These are phyloP conservation scores for Ondatra zibethicus DNA, from an alignment of 2,113 vertebrate genomes.

Conservation along the genomic window DNA sequence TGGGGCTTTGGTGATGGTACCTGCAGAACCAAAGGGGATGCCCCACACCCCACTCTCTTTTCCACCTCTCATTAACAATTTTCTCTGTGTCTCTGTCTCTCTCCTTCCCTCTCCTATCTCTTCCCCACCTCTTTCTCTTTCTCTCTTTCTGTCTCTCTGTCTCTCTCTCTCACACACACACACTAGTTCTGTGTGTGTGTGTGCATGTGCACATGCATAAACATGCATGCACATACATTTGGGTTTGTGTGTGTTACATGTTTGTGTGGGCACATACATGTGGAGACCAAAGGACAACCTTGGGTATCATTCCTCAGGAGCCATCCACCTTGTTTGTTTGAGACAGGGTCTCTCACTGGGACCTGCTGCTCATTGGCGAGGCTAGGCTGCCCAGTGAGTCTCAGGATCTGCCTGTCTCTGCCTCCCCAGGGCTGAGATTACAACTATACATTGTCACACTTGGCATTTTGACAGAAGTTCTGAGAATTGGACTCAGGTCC, in stretches of 20 bases:
- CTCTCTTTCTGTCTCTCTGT: neutral
- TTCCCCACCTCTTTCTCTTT: neutral
- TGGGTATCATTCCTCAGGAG: neutral
- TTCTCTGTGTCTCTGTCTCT: neutral
- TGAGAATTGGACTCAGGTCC: neutral
- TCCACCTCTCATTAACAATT: neutral
- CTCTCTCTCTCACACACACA: neutral
- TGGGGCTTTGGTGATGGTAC: neutral
- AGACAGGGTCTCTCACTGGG: neutral
- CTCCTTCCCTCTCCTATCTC: neutral
- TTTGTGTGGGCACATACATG: neutral
- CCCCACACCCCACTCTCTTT: rapidly evolving
- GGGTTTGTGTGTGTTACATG: neutral
- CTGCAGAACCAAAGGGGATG: rapidly evolving
- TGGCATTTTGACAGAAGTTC: neutral
- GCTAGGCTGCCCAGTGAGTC: neutral
- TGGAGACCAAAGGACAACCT: neutral
- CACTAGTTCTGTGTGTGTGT: neutral
- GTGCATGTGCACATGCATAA: too few relatives aligned
- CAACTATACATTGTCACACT: neutral
- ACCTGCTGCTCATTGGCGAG: neutral
- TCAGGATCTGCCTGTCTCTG: neutral
- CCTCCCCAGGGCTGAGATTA: too few relatives aligned
- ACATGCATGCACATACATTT: too few relatives aligned
- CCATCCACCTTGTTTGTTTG: neutral